Evolutionary conservation across 2,797 vertebrate species (phyloP).

Genomic region (Sebastes iracundus): DNA sequence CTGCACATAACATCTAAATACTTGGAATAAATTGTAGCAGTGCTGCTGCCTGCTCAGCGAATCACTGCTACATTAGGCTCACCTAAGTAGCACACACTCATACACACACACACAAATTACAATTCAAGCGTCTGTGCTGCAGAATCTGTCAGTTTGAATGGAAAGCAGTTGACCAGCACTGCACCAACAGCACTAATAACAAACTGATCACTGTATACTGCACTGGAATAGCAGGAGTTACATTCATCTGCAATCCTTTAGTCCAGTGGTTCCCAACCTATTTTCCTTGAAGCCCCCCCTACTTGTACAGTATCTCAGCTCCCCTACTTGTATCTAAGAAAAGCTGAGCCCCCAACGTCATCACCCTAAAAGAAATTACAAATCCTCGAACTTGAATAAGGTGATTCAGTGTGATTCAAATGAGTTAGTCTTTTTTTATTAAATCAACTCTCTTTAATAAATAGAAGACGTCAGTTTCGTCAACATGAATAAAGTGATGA

Average conservation of each 20-base stretch:
- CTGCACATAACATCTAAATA: constrained; percentile 75
- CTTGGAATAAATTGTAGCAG: constrained; percentile 77
- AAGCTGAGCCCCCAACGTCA: no score
- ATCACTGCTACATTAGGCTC: constrained; percentile 76
- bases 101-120: constrained; percentile 54
- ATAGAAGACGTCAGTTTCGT: neutral
- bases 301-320: no score
- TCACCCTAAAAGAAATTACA: no score
- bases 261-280: neutral
- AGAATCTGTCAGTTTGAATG: constrained; percentile 62
- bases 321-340: no score
- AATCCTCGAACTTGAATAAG: no score
- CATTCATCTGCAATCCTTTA: constrained; percentile 11
- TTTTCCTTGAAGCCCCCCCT: no score
- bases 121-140: constrained; percentile 44
- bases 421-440: no score
- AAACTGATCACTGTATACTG: constrained; percentile 41
- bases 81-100: constrained; percentile 67
- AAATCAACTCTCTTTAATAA: no score
- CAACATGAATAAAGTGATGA: no score
- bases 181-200: constrained; percentile 55
- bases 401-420: no score
- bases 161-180: constrained; percentile 65
- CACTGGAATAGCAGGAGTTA: constrained; percentile 16
- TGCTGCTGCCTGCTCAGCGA: constrained; percentile 80